These are phyloP conservation scores for Thripadectes ignobilis DNA, from an alignment of 2,797 vertebrate genomes.

Conservation along the genomic window DNA sequence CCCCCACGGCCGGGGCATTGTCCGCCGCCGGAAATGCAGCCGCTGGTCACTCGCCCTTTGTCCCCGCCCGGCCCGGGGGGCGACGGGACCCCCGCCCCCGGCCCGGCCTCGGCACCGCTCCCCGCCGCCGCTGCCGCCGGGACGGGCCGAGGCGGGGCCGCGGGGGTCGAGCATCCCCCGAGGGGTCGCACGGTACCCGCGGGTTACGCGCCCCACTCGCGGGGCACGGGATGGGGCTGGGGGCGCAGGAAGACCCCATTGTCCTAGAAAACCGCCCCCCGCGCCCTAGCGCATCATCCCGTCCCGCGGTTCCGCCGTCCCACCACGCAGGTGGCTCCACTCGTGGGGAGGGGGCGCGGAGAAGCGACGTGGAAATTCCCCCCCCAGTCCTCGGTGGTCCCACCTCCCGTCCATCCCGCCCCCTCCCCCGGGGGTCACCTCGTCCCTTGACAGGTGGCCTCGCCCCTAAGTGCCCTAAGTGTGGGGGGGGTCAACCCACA, in stretches of 20 bases:
- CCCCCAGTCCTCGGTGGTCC: neutral
- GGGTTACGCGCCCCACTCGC: neutral
- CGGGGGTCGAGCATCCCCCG: neutral
- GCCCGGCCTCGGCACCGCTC: neutral
- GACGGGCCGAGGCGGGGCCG: neutral
- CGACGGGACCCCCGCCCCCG: neutral
- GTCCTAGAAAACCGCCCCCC: neutral
- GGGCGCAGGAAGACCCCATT: neutral
- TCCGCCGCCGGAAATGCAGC: conserved; percentile 80
- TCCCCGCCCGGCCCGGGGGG: conserved; percentile 36
- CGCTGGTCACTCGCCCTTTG: conserved; percentile 77
- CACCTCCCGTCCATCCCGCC: neutral
- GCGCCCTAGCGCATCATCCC: neutral
- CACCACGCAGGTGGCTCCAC: neutral
- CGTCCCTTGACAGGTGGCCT: conserved; percentile 35
- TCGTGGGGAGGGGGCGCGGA: neutral
- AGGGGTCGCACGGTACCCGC: neutral
- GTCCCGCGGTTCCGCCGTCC: neutral
- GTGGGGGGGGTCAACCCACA: neutral
- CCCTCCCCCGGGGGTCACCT: neutral
- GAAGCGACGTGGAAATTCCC: neutral
- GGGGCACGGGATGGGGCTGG: neutral
- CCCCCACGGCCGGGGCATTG: conserved; percentile 67
- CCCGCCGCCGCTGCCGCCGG: neutral
- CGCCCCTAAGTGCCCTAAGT: neutral